Evolutionary conservation across 2,113 vertebrate species (phyloP), one percentile per base, ranked within the genome.

Genomic region (Scophthalmus maximus): DNA sequence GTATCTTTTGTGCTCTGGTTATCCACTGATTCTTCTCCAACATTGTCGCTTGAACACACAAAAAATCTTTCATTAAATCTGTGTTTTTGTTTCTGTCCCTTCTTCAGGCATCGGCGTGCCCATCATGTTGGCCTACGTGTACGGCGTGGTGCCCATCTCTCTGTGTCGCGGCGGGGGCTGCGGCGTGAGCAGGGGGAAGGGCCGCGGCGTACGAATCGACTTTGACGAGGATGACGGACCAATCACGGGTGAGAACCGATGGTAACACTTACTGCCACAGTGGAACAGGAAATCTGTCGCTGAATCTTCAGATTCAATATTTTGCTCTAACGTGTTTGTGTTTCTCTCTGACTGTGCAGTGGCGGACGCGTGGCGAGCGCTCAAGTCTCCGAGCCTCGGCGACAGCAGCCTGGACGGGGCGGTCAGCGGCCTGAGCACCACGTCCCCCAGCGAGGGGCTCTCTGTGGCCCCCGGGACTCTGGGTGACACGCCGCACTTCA

Each of bases 61-160:
- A 36, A 29, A 17, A 2, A 5, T 0, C 25, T 20, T 64, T 6
- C 11, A 5, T 25, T 6, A 12, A 51, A n/a, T 56, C 8, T 14
- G 32, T 8, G 12, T 25, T 6, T 36, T 22, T 64, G n/a, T 49
- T 1, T 6, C 8, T 25, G 4, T 40, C 2, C n/a, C n/a, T n/a
- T n/a, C n/a, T 1, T 0, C 89, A 99, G 98, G 98, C 27, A 98
- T 99, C n/a, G 97, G 98, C 0, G 97, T 99, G 12, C 98, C 98
- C 81, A 99, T 99, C 93, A 99, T 99, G 98, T 73, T 99, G 93
- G 98, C 98, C 1, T 99, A 99, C 1, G 98, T 99, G 53, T 99
- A 99, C 11, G 98, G 98, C 0, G 98, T 99, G 0, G 98, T 99
- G 65, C 98, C 98, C 27, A 97, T 99, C 84, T 99, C 97, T 3